Conservation (phyloP, 2,888 invertebrate species). For the Cantharis nigra region DNA sequence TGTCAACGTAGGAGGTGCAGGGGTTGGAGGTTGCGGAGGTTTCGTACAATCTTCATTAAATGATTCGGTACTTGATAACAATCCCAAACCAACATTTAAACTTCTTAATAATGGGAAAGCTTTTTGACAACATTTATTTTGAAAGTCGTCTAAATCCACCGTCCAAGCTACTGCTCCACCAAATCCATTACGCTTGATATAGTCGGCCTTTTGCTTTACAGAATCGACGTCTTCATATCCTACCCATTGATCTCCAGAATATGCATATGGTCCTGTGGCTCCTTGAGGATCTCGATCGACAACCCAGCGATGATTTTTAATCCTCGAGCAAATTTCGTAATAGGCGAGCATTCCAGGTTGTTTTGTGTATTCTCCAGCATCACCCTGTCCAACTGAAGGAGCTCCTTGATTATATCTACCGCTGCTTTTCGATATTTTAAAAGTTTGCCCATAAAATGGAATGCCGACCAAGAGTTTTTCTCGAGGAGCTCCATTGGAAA, state of each 20-base stretch:
- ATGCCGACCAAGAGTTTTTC: slow-evolving; percentile 80
- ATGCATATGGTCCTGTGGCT: slow-evolving; percentile 76
- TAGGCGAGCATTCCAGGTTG: slow-evolving; percentile 89
- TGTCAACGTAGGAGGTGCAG: slow-evolving; percentile 75
- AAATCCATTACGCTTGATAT: slow-evolving; percentile 71
- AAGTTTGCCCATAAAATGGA: slow-evolving; percentile 89
- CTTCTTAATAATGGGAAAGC: slow-evolving; percentile 77
- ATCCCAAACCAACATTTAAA: slow-evolving; percentile 76
- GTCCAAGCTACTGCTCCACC: slow-evolving; percentile 90
- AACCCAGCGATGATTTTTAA: slow-evolving; percentile 71
- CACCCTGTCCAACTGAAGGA: slow-evolving; percentile 74
- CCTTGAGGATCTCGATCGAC: slow-evolving; percentile 61
- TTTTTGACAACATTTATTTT: slow-evolving; percentile 81
- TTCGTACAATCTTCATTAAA: slow-evolving; percentile 67
- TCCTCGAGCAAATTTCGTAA: slow-evolving; percentile 80
- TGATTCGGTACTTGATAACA: slow-evolving; percentile 59
- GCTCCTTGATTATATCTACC: slow-evolving; percentile 62
- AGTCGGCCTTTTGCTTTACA: slow-evolving; percentile 75
- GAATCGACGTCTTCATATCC: slow-evolving; percentile 84
- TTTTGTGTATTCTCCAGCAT: slow-evolving; percentile 78
- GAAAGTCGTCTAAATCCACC: slow-evolving; percentile 85
- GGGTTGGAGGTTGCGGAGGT: slow-evolving; percentile 75
- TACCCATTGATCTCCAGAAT: slow-evolving; percentile 84
- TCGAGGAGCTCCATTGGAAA: slow-evolving; percentile 74
- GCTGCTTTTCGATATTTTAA: slow-evolving; percentile 62